Evolutionary conservation across 2,888 invertebrate genomes (phyloP).

Genomic region (Xestoiulus laeticollis): DNA sequence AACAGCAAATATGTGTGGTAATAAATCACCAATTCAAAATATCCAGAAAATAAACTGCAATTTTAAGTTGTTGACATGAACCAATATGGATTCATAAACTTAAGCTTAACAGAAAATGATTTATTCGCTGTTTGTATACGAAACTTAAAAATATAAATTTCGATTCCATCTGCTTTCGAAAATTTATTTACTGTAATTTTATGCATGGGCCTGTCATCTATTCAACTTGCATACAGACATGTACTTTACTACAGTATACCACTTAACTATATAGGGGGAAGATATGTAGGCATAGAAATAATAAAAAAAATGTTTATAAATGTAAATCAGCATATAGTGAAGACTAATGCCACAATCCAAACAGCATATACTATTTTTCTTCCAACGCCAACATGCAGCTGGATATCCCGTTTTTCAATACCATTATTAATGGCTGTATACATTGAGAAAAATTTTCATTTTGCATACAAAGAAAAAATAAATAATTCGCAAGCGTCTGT

Average conservation of each 20-base stretch:
- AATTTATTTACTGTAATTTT: background rate
- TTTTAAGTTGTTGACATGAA: background rate
- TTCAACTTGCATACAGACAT: no score
- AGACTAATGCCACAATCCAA: background rate
- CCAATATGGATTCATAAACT: background rate
- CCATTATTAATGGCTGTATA: no score
- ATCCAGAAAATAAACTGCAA: background rate
- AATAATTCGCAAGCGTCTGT: no score
- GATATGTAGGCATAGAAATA: background rate
- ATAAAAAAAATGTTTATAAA: background rate
- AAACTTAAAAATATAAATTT: background rate
- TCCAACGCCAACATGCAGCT: no score
- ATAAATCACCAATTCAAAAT: background rate
- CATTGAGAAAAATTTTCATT: no score
- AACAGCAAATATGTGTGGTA: background rate
- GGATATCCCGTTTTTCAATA: no score
- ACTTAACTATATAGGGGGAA: background rate
- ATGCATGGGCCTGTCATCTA: background rate
- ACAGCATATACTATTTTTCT: no score
- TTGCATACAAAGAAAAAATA: no score
- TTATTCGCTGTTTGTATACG: background rate
- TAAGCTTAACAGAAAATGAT: background rate
- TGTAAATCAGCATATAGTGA: background rate
- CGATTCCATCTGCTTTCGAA: background rate
- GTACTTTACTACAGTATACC: background rate